Evolutionary conservation across 2,113 vertebrate species (phyloP), one percentile per base, ranked within the genome.

Genomic region (Meleagris gallopavo): DNA sequence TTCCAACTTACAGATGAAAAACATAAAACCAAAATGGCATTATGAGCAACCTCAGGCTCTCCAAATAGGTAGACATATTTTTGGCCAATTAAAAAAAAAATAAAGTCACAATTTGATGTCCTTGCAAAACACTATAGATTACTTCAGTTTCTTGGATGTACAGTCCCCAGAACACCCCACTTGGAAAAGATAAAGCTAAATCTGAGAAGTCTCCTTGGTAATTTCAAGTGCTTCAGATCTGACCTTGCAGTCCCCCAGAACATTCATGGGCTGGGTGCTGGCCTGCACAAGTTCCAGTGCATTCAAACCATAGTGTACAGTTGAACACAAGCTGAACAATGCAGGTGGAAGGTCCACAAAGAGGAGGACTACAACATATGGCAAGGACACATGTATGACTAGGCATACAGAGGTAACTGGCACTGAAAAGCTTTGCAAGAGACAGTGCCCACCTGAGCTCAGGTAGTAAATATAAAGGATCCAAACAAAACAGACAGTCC

Each of bases 401-500:
- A 14, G 72, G 73, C 64, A 70, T 7, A 71, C 46, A 67, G 32
- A 79, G 45, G 58, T 18, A 80, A 70, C 55, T 5, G 80, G 72
- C 64, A 46, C 32, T 20, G 65, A 25, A 17, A 13, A 38, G 36
- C 18, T 46, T 22, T 7, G 2, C 2, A 52, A 64, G 34, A 7
- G 34, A 34, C 60, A 78, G 40, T 34, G 58, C 54, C 73, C 57
- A 41, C 67, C 70, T 62, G 64, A 93, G 50, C 65, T 87, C 82
- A 36, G 70, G 60, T 57, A 84, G 40, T 11, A 18, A 74, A 34
- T 8, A 22, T 1, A 32, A 77, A 83, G 54, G n/a, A 66, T 60
- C 41, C 8, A 65, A 65, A 75, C 78, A 72, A 79, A 86, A 54
- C 54, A 93, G 55, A 83, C 46, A 81, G 18, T 69, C 91, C 86